phyloP scores from a whole-genome alignment of 37 sponge, comb jelly and placozoan species.

The Diacarnus erythraeanus region DNA sequence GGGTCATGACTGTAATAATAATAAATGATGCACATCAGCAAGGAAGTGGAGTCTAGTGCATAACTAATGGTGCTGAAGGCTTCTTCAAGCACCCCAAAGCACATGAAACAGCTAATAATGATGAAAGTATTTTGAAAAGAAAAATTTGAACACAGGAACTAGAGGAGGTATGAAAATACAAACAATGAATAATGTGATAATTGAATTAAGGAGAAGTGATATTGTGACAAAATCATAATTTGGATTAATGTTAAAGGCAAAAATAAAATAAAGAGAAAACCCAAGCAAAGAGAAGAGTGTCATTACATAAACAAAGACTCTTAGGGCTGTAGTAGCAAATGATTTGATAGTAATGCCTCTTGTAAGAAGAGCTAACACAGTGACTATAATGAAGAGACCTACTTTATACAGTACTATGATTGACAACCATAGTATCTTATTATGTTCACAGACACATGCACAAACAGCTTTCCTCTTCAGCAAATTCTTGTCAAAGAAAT shows the following conservation, averaged over 20 bases:
- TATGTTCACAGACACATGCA: not conserved
- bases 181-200: not conserved
- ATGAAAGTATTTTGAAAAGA: too few relatives aligned
- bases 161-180: slow-evolving; percentile 3
- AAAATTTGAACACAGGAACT: not conserved
- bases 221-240: not conserved
- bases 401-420: not conserved
- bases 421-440: not conserved
- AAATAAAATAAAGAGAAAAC: not conserved
- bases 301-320: slow-evolving; percentile 4
- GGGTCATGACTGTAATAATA: too few relatives aligned
- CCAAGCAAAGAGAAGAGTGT: not conserved
- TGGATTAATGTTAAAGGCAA: not conserved
- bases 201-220: not conserved
- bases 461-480: not conserved
- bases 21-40: too few relatives aligned
- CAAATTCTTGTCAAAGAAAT: not conserved
- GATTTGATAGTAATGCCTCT: not conserved
- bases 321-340: not conserved
- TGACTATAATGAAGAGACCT: not conserved
- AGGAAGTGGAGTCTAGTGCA: too few relatives aligned
- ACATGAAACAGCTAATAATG: too few relatives aligned
- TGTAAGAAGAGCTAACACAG: slow-evolving; percentile 2
- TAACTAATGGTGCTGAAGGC: too few relatives aligned
- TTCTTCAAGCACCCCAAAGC: too few relatives aligned